Conservation (phyloP, 2,888 invertebrate species). For the Steinernema scapterisci region DNA sequence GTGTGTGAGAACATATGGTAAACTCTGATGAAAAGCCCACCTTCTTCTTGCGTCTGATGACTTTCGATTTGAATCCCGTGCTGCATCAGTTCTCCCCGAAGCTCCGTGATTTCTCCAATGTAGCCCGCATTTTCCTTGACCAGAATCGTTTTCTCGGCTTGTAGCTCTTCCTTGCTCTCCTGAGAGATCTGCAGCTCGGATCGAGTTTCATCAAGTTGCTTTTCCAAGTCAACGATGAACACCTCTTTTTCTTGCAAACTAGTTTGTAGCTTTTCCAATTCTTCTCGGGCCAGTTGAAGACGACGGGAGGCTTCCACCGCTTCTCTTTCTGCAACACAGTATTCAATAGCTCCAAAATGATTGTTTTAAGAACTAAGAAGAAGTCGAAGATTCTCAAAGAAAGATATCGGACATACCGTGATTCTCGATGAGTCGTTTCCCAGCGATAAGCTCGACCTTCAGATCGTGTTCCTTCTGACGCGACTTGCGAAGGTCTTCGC, state of each 20-base stretch:
- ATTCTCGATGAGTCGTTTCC: neutral
- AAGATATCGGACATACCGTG: neutral
- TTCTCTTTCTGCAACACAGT: neutral
- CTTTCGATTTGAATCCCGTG: neutral
- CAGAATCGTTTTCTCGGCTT: slow-evolving; percentile 14
- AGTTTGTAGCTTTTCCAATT: neutral
- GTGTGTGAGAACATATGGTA: too few relatives aligned
- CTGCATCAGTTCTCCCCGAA: slow-evolving; percentile 2
- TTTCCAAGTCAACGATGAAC: slow-evolving; percentile 12
- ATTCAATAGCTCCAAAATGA: neutral
- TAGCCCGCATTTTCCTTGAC: neutral
- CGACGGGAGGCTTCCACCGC: slow-evolving; percentile 9
- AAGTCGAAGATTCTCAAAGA: neutral
- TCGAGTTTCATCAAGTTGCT: slow-evolving; percentile 7
- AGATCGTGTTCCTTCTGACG: slow-evolving; percentile 9
- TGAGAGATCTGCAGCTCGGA: neutral
- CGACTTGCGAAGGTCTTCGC: neutral
- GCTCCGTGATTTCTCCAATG: slow-evolving; percentile 14
- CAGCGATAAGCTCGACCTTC: neutral
- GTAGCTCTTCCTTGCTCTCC: neutral
- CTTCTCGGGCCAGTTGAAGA: neutral
- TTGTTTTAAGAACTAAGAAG: too few relatives aligned
- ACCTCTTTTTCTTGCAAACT: slow-evolving; percentile 12
- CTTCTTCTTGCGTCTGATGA: slow-evolving; percentile 6
- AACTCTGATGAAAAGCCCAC: too few relatives aligned